Conservation (phyloP, 2,797 vertebrate genomes). For the Acestrorhynchus altus region DNA sequence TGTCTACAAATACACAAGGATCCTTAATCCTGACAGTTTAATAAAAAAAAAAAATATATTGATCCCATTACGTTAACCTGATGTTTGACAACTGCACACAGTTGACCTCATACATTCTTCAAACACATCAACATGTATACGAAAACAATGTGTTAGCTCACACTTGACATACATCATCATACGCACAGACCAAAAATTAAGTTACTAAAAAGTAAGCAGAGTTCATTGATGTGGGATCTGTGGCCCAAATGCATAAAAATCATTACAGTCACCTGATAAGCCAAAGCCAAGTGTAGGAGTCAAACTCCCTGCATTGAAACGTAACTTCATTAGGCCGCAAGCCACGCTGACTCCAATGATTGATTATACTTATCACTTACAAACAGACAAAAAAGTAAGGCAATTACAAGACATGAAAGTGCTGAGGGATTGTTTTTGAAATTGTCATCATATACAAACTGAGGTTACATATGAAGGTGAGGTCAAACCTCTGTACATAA, state of each 20-base stretch:
- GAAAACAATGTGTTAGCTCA: constrained; percentile 23
- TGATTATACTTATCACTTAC: constrained; percentile 46
- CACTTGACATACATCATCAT: background rate
- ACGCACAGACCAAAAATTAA: constrained; percentile 2
- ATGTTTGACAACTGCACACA: constrained; percentile 45
- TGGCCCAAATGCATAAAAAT: constrained; percentile 50
- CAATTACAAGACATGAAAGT: constrained; percentile 53
- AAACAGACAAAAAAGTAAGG: constrained; percentile 54
- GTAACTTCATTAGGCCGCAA: constrained; percentile 17
- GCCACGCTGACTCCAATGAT: constrained; percentile 36
- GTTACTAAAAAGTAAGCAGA: constrained; percentile 27
- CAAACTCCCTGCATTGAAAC: constrained; percentile 42
- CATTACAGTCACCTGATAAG: constrained; percentile 46
- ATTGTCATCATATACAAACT: constrained; percentile 56
- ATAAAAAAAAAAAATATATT: constrained; percentile 45
- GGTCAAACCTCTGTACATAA: constrained; percentile 45
- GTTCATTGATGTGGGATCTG: constrained; percentile 35
- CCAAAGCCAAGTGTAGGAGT: constrained; percentile 25
- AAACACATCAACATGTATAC: constrained; percentile 38
- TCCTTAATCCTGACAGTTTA: constrained; percentile 37
- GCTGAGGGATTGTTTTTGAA: constrained; percentile 37
- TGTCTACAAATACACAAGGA: constrained; percentile 17
- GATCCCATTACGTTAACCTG: constrained; percentile 52
- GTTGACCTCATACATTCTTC: constrained; percentile 36
- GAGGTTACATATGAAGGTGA: constrained; percentile 44